Percentiles rank a stretch among this genome's conserved stretches.
phyloP scores from a whole-genome alignment of 2,888 invertebrate genomes.

The Hypsopygia costalis region DNA sequence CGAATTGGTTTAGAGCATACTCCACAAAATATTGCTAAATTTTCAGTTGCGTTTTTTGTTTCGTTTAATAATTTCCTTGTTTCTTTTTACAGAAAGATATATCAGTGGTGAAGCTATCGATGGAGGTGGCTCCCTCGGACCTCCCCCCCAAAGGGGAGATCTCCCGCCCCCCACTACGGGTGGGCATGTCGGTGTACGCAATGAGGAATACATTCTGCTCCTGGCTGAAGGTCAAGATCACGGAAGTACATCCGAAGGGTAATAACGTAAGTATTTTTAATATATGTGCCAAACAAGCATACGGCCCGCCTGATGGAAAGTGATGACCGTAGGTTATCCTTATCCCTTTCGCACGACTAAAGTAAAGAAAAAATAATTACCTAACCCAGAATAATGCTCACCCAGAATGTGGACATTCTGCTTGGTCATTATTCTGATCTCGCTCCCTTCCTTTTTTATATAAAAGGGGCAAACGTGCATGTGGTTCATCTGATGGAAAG shows the following conservation, averaged over 20 bases:
- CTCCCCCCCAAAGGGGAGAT: slow-evolving; percentile 80
- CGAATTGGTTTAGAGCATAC: too few species aligned
- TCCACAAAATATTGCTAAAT: too few species aligned
- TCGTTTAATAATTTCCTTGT: slow-evolving; percentile 1
- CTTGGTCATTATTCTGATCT: too few species aligned
- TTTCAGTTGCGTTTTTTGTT: too few species aligned
- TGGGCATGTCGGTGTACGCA: slow-evolving; percentile 78
- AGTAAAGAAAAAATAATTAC: too few species aligned
- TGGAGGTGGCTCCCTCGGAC: slow-evolving; percentile 59
- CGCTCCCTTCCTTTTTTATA: too few species aligned
- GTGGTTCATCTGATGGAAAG: too few species aligned
- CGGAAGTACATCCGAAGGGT: slow-evolving; percentile 56
- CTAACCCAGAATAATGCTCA: too few species aligned
- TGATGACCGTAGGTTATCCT: not conserved
- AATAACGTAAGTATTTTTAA: slow-evolving; percentile 3
- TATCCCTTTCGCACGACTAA: too few species aligned
- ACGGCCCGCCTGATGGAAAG: not conserved
- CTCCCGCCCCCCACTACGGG: slow-evolving; percentile 60
- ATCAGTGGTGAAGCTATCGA: slow-evolving; percentile 56
- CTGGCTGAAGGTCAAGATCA: slow-evolving; percentile 82
- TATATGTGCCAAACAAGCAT: not conserved
- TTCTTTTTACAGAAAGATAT: slow-evolving; percentile 42
- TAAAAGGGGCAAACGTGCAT: too few species aligned
- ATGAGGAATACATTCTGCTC: slow-evolving; percentile 83
- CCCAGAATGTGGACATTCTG: too few species aligned